Evolutionary conservation across 35 echinoderm and acorn worm species (phyloP).

Genomic region (Ptychodera flava): DNA sequence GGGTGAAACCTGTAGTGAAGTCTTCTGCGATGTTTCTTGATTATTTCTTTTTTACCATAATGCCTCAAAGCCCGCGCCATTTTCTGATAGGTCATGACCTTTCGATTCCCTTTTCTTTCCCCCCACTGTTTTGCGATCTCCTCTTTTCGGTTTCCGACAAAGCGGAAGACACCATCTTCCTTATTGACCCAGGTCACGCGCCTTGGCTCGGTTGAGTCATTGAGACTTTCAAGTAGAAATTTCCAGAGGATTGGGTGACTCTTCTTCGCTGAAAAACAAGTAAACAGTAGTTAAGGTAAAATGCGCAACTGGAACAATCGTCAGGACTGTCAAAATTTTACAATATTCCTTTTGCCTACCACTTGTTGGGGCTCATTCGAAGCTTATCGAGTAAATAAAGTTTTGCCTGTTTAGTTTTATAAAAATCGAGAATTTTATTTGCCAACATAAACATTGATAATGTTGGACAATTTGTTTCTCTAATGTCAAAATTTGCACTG

Average conservation of each 20-base stretch:
- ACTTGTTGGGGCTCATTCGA: no score
- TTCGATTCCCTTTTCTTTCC: constrained; percentile 68
- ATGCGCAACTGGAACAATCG: no score
- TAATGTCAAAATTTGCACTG: no score
- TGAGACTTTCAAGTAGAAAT: background rate
- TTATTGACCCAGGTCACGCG: constrained; percentile 80
- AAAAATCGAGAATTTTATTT: no score
- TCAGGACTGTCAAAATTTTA: no score
- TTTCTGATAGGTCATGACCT: constrained; percentile 91
- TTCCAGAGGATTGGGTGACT: background rate
- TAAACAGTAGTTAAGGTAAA: no score
- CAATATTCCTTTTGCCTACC: no score
- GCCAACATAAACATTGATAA: no score
- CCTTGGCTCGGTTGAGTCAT: background rate
- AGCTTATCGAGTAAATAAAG: no score
- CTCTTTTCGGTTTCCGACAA: constrained; percentile 80
- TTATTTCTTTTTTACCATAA: constrained; percentile 17
- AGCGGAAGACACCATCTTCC: constrained; percentile 68
- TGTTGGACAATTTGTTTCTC: no score
- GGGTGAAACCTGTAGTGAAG: background rate
- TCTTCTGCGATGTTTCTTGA: background rate
- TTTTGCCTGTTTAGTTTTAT: no score
- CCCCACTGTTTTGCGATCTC: constrained; percentile 85
- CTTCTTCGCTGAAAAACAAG: background rate
- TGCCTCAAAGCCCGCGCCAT: constrained; percentile 91